Evolutionary conservation across 2,888 invertebrate species (phyloP), one percentile per base, ranked within the genome.

Genomic region (Limenitis camilla): DNA sequence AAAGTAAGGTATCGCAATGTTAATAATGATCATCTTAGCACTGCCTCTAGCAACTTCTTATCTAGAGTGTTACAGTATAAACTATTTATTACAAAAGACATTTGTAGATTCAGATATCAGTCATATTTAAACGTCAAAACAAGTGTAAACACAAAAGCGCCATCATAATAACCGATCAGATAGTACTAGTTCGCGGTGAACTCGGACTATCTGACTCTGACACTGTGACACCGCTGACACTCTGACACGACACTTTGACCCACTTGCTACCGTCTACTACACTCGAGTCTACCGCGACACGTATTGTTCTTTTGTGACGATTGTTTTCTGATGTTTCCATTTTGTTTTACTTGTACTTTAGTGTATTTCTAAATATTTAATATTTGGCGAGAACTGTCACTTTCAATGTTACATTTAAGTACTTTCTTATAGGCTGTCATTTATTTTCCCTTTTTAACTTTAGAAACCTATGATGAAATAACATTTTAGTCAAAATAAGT

Each of bases 211-310:
- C 53, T 19, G 19, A 19, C 19, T 49, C 65, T 66, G 60, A 55
- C 61, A 56, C 58, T 45, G 41, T 47, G 71, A 68, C 72, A 67
- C 69, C 71, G 36, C 65, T 63, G 72, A 69, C 75, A 68, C 69
- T 53, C 55, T 59, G 47, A 50, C 44, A 51, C 49, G 73, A 72
- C 79, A 74, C 71, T 73, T 58, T 81, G 78, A 78, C 83, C 83
- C 69, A 82, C 68, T 79, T 82, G 70, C 55, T 38, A 59, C 19
- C 19, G 19, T 19, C 19, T 19, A 19, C 19, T 3, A 19, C 19
- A 19, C 19, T 19, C 19, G 1, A 19, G 19, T 19, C 19, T 19
- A 19, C 19, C 19, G 19, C 19, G 19, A 69, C 71, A 30, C 44
- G 40, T 43, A 74, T 78, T 80, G 79, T 81, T 69, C 72, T 70